phyloP scores from a whole-genome alignment of 1,140 invertebrate genomes.

The Lepidurus apus region DNA sequence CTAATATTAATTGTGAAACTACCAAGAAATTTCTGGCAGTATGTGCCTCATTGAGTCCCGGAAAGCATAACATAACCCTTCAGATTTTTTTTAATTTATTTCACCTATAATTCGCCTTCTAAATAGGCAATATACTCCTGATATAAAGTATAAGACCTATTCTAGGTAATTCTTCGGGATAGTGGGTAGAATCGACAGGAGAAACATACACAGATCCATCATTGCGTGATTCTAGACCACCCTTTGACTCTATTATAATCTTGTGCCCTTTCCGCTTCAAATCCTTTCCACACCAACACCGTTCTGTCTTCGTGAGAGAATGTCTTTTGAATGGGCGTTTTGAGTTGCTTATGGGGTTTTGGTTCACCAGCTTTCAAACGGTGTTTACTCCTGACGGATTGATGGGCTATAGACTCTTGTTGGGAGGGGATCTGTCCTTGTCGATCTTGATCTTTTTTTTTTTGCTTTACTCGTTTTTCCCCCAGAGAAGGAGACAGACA shows the following conservation, averaged over 20 bases:
- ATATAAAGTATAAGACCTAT: no score
- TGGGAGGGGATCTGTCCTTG: neutral
- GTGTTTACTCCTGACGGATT: slow-evolving; percentile 6
- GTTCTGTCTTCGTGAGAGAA: neutral
- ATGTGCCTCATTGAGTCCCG: no score
- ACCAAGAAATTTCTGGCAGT: no score
- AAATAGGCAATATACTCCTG: no score
- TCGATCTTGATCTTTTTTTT: neutral
- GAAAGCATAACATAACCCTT: no score
- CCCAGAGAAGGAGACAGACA: no score
- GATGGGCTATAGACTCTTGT: neutral
- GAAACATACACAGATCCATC: neutral
- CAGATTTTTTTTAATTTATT: no score
- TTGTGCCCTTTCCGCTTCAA: neutral
- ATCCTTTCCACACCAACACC: neutral
- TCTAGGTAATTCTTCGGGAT: no score
- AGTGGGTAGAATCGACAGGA: no score
- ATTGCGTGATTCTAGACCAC: neutral
- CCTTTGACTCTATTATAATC: neutral
- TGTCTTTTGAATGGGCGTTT: neutral
- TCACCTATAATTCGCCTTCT: no score
- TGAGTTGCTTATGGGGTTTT: neutral
- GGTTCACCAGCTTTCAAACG: neutral
- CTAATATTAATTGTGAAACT: no score
- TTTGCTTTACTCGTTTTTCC: neutral